Evolutionary conservation across 2,888 invertebrate genomes (phyloP), one percentile per base, ranked within the genome.

Genomic region (Pardosa pseudoannulata): DNA sequence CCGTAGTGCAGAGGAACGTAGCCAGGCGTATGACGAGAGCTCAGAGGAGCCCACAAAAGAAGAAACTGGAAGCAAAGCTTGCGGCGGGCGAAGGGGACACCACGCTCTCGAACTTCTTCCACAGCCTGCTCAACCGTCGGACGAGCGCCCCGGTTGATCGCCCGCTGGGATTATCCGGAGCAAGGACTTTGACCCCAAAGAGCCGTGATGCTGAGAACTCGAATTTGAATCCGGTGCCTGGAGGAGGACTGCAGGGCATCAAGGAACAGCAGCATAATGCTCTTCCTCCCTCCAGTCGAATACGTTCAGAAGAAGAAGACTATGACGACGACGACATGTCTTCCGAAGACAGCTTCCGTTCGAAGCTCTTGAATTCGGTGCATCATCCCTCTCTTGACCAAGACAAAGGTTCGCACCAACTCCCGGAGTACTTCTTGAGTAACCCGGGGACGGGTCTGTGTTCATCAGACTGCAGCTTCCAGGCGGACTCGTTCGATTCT

Each of bases 341-440:
- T 2, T 7, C 9, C 9, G 65, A 16, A 7, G 29, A 65, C 1
- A 31, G 16, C 29, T 65, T 29, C 29, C 16, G 9, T 1, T 13
- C n/a, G n/a, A 39, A 64, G 64, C 31, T 27, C 11, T 50, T 28
- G 13, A 23, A 11, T n/a, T 32, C 71, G 7, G 36, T 23, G 19
- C 19, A 31, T 16, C 19, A 31, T 16, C 32, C 23, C 7, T 68
- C 68, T 16, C 23, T 68, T 7, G 68, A 56, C 6, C 67, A 67
- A 31, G 72, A 73, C 3, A n/a, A 50, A 1, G 67, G 72, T n/a
- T 32, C 67, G 19, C 72, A 68, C 1, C 83, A 36, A 7, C 62
- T 85, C 23, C 83, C 83, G 6, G 83, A 85, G 65, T 85, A 85
- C 11, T 85, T 85, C 56, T 64, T 85, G 78, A 85, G 83, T 41